Conservation (phyloP, 2,888 invertebrate genomes). For the Dioctria linearis region DNA sequence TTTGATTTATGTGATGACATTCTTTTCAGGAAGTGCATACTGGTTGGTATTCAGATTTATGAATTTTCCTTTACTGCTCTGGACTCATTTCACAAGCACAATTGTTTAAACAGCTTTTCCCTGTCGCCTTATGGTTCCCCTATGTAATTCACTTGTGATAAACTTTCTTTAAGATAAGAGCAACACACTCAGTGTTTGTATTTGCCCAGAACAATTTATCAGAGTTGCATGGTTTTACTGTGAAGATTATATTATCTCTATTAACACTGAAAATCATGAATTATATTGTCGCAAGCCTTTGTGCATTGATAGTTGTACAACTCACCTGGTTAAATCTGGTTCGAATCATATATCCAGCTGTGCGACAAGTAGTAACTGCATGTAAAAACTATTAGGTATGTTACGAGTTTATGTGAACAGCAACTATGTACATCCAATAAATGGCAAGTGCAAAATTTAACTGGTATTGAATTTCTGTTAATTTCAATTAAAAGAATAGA, state of each 20-base stretch:
- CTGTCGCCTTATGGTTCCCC: not conserved
- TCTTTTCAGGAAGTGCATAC: not conserved
- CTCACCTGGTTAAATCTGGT: not conserved
- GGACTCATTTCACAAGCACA: not conserved
- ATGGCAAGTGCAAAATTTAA: no score
- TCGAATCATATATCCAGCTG: not conserved
- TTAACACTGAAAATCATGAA: not conserved
- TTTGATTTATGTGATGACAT: not conserved
- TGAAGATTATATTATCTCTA: not conserved
- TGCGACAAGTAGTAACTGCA: no score
- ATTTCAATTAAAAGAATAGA: no score
- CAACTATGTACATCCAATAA: no score
- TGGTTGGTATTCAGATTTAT: not conserved
- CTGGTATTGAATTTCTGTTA: no score
- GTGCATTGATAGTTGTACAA: not conserved
- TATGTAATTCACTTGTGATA: not conserved
- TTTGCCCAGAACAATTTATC: not conserved
- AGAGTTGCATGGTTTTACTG: not conserved
- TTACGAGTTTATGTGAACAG: no score
- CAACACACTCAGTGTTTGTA: not conserved
- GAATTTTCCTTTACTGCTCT: not conserved
- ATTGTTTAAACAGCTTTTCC: not conserved
- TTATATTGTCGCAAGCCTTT: not conserved
- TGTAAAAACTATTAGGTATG: no score
- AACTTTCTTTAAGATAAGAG: slow-evolving; percentile 9